A percentile compares a stretch with the other conserved stretches of the same genome.
Evolutionary conservation across 2,888 invertebrate species (phyloP).

Genomic region (Schizotus pectinicornis): DNA sequence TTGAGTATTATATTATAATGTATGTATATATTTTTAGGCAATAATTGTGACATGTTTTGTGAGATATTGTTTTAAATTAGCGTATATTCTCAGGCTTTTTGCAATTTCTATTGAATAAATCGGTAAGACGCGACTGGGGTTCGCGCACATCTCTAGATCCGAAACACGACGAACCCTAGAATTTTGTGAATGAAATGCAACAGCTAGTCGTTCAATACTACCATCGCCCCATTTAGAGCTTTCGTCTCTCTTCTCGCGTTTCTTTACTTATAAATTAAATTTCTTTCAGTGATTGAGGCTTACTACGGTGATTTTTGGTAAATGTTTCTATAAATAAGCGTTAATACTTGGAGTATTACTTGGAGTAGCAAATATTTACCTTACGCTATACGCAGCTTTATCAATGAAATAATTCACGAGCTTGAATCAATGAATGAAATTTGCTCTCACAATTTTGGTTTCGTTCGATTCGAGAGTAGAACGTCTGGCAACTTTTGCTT

Average conservation of each 20-base stretch:
- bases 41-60: no score
- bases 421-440: constrained; percentile 27
- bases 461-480: constrained; percentile 16
- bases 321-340: constrained; percentile 6
- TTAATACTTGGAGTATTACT: background rate
- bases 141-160: constrained; percentile 25
- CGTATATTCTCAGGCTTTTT: no score
- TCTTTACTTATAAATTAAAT: constrained; percentile 21
- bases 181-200: constrained; percentile 52
- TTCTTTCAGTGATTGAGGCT: constrained; percentile 7
- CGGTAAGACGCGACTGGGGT: background rate
- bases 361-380: constrained; percentile 9
- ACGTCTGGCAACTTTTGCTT: constrained; percentile 18
- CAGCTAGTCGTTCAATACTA: constrained; percentile 50
- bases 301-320: constrained; percentile 10
- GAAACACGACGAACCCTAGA: constrained; percentile 36
- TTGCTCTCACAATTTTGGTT: constrained; percentile 16
- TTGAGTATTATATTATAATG: no score
- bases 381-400: constrained; percentile 16
- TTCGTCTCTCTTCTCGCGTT: constrained; percentile 31
- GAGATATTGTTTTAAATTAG: no score
- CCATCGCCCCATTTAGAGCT: constrained; percentile 36
- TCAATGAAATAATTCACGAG: constrained; percentile 30
- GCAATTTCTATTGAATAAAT: no score
- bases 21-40: no score